Conservation (phyloP, 2,113 vertebrate genomes). For the Burhinus oedicnemus region DNA sequence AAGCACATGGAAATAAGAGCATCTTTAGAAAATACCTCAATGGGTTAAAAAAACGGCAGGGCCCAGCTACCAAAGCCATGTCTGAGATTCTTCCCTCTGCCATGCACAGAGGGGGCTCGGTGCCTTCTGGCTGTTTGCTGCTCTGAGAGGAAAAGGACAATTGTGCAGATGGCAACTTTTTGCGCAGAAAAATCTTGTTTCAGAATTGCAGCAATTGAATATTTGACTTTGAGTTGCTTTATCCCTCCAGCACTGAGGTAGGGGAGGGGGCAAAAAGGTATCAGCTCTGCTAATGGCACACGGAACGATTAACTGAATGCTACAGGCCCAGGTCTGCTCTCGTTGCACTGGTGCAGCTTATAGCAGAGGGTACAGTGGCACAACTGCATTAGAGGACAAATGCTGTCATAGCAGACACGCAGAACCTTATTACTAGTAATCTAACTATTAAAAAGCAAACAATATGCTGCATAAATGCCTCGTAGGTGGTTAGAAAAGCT, state of each 20-base stretch:
- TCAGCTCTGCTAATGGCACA: not conserved
- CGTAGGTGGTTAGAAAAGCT: not conserved
- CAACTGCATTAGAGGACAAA: not conserved
- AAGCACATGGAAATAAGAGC: slow-evolving; percentile 43
- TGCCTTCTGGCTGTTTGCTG: not conserved
- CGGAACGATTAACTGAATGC: not conserved
- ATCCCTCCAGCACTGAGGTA: not conserved
- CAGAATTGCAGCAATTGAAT: not conserved
- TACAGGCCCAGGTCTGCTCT: not conserved
- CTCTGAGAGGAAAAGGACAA: not conserved
- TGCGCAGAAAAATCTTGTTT: not conserved
- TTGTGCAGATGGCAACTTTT: not conserved
- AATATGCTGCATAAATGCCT: not conserved
- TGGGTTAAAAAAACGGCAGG: slow-evolving; percentile 24
- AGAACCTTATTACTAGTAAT: not conserved
- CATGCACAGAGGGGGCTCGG: not conserved
- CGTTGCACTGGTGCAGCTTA: not conserved
- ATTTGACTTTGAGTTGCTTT: not conserved
- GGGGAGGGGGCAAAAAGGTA: not conserved
- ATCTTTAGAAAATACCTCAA: slow-evolving; percentile 58
- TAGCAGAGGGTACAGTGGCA: not conserved
- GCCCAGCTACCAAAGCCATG: not conserved
- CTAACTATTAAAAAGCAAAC: slow-evolving; percentile 9
- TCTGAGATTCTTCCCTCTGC: not conserved
- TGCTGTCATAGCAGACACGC: not conserved